These are phyloP conservation scores for Kryptopterus vitreolus DNA, from an alignment of 2,797 vertebrate species.

Conservation along the genomic window DNA sequence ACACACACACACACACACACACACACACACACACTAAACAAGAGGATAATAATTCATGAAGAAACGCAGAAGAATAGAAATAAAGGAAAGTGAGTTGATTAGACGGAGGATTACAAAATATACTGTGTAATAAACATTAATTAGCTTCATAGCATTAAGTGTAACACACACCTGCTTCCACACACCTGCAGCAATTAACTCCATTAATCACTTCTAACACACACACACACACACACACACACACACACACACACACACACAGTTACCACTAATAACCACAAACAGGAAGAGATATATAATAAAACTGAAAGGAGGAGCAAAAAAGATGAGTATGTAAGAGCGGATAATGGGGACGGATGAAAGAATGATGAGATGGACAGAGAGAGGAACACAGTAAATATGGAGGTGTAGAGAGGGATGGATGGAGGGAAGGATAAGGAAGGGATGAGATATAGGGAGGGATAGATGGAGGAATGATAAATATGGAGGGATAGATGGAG, in stretches of 20 bases:
- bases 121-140: too few species aligned
- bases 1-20: background rate
- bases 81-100: too few species aligned
- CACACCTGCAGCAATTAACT: background rate
- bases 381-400: background rate
- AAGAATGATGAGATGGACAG: background rate
- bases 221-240: background rate
- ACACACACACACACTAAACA: background rate
- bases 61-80: too few species aligned
- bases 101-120: too few species aligned
- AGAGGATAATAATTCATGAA: too few species aligned
- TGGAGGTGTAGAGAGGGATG: background rate
- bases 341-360: background rate
- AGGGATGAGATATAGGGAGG: background rate
- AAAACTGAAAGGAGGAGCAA: background rate
- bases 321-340: background rate
- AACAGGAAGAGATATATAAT: background rate
- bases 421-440: background rate
- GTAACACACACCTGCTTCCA: background rate
- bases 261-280: background rate
- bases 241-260: background rate
- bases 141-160: too few species aligned
- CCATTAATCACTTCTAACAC: background rate
- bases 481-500: background rate
- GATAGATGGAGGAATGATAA: background rate